These are phyloP conservation scores for Gadopsis marmoratus DNA, from an alignment of 2,797 vertebrate genomes.

Conservation along the genomic window DNA sequence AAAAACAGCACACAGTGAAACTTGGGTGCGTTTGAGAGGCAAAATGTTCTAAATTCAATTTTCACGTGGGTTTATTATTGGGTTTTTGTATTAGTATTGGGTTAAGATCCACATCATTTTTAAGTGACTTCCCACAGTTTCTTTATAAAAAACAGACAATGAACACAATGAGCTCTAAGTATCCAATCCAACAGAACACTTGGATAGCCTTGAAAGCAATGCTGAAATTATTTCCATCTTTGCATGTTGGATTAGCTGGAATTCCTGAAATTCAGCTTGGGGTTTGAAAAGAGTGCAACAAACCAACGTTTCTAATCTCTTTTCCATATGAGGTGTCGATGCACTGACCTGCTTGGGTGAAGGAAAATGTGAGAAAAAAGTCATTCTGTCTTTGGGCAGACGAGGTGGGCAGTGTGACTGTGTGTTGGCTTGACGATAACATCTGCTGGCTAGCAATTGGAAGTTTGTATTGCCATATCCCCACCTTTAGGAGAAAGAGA, in stretches of 20 bases:
- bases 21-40: neutral
- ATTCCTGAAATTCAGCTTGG: constrained; percentile 9
- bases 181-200: neutral
- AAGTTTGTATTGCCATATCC: constrained; percentile 36
- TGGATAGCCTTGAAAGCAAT: constrained; percentile 24
- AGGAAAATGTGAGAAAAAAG: constrained; percentile 31
- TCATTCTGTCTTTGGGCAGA: constrained; percentile 18
- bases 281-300: constrained; percentile 21
- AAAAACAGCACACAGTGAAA: neutral
- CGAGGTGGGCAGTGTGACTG: constrained; percentile 2
- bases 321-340: constrained; percentile 17
- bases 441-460: constrained; percentile 49
- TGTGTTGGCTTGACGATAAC: constrained; percentile 36
- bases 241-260: constrained; percentile 16
- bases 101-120: neutral
- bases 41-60: constrained; percentile 3
- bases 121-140: neutral
- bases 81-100: neutral
- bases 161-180: neutral
- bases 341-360: constrained; percentile 26
- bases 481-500: constrained; percentile 38
- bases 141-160: neutral
- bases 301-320: constrained; percentile 26
- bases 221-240: constrained; percentile 32
- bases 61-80: neutral